Percentiles rank a stretch among this genome's conserved stretches.
Conservation (phyloP, 2,888 invertebrate genomes). For the Phyllotreta striolata region DNA sequence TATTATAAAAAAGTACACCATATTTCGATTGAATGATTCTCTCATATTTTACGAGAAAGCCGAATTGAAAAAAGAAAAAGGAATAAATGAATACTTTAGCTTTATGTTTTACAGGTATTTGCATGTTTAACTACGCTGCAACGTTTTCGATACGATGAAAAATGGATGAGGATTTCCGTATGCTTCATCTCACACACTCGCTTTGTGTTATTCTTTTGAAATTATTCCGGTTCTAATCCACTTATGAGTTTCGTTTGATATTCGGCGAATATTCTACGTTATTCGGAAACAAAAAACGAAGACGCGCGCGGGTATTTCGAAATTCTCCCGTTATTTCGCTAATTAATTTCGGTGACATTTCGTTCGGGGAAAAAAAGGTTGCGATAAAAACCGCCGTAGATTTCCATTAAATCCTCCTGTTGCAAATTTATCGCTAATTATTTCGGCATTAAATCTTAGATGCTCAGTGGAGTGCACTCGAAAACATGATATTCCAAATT, state of each 20-base stretch:
- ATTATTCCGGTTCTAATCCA: slow-evolving; percentile 53
- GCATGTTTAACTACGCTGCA: slow-evolving; percentile 57
- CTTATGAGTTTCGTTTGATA: slow-evolving; percentile 50
- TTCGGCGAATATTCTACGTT: slow-evolving; percentile 48
- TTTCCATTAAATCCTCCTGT: slow-evolving; percentile 31
- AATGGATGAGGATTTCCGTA: slow-evolving; percentile 55
- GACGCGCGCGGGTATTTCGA: too few species aligned
- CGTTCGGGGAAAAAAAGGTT: not conserved
- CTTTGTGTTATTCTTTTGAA: slow-evolving; percentile 48
- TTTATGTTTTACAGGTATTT: slow-evolving; percentile 52
- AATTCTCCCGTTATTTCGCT: too few species aligned
- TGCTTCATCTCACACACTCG: slow-evolving; percentile 52
- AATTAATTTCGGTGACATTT: too few species aligned
- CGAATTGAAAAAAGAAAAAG: slow-evolving; percentile 5
- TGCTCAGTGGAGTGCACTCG: slow-evolving; percentile 39
- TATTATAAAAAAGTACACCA: too few species aligned
- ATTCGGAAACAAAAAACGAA: too few species aligned
- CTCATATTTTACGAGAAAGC: too few species aligned
- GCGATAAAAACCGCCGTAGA: slow-evolving; percentile 18
- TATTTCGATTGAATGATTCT: too few species aligned
- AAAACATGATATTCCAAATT: slow-evolving; percentile 43
- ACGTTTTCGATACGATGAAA: slow-evolving; percentile 56
- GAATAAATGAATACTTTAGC: slow-evolving; percentile 23
- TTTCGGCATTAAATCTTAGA: slow-evolving; percentile 40
- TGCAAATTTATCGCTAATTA: slow-evolving; percentile 41